Evolutionary conservation across 2,888 invertebrate genomes (phyloP).

Genomic region (Myathropa florea): DNA sequence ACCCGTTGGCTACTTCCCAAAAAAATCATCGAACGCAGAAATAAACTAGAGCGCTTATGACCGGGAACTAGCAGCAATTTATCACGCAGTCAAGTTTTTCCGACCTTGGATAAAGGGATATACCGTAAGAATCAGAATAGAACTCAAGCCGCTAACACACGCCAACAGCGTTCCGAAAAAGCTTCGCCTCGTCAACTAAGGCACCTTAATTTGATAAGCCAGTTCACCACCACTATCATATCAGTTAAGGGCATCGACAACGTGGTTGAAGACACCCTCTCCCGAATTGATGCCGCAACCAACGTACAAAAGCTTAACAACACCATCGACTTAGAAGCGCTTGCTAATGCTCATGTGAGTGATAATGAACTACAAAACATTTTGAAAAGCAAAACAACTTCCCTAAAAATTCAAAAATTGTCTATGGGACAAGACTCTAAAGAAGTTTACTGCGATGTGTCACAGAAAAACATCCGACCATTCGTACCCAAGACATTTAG

Average conservation of each 20-base stretch:
- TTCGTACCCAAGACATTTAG: conserved; percentile 12
- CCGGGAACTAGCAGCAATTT: neutral
- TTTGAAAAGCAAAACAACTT: neutral
- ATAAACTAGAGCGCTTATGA: neutral
- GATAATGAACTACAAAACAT: neutral
- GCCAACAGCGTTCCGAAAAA: too few species aligned
- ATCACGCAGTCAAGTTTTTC: neutral
- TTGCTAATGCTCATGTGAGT: neutral
- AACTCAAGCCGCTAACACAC: too few species aligned
- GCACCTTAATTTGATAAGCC: too few species aligned
- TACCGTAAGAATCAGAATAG: too few species aligned
- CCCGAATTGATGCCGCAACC: too few species aligned
- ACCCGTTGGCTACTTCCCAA: neutral
- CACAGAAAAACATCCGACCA: conserved; percentile 12
- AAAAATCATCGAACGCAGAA: neutral
- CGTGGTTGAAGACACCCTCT: too few species aligned
- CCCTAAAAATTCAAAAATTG: neutral
- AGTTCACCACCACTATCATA: too few species aligned
- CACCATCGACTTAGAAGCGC: neutral
- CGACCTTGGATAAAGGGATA: neutral
- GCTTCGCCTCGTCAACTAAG: too few species aligned
- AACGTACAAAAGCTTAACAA: neutral
- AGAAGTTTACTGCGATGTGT: conserved; percentile 11
- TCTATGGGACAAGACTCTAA: neutral
- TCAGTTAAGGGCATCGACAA: too few species aligned